Percentiles rank a stretch among this genome's conserved stretches.
Evolutionary conservation across 2,888 invertebrate genomes (phyloP).

Genomic region (Rhingia campestris): DNA sequence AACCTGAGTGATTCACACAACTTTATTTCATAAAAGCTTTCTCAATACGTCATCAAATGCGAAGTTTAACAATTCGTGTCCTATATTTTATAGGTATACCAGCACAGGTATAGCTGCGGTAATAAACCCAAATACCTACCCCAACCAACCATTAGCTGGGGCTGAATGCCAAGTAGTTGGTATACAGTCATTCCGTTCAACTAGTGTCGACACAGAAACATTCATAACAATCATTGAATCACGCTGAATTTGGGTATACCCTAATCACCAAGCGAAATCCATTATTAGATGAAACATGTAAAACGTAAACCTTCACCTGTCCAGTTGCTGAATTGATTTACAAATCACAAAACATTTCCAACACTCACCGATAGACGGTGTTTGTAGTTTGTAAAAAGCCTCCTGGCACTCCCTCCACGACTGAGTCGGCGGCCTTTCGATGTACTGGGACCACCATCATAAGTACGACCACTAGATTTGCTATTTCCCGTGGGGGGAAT

Average conservation of each 20-base stretch:
- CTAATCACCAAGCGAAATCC: neutral
- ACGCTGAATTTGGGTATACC: neutral
- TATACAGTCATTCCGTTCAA: conserved; percentile 3
- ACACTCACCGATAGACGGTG: conserved; percentile 86
- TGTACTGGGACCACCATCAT: conserved; percentile 40
- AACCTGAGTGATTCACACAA: conserved; percentile 21
- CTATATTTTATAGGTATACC: neutral
- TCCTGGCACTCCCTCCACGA: conserved; percentile 76
- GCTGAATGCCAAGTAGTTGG: neutral
- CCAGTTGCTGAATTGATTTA: conserved; percentile 39
- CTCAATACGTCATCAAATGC: conserved; percentile 13
- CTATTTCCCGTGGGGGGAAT: conserved; percentile 83
- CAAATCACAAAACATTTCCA: conserved; percentile 3
- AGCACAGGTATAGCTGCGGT: neutral
- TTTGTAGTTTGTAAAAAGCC: conserved; percentile 84
- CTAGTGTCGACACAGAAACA: conserved; percentile 16
- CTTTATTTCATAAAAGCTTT: conserved; percentile 33
- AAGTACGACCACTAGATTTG: conserved; percentile 24
- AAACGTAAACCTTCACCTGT: conserved; percentile 19
- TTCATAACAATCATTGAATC: neutral
- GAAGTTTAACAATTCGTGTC: neutral
- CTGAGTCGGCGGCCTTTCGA: conserved; percentile 55
- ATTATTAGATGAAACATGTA: neutral
- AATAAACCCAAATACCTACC: neutral
- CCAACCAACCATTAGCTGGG: neutral